Conservation (phyloP, 2,888 invertebrate genomes). For the Hololepta plana region DNA sequence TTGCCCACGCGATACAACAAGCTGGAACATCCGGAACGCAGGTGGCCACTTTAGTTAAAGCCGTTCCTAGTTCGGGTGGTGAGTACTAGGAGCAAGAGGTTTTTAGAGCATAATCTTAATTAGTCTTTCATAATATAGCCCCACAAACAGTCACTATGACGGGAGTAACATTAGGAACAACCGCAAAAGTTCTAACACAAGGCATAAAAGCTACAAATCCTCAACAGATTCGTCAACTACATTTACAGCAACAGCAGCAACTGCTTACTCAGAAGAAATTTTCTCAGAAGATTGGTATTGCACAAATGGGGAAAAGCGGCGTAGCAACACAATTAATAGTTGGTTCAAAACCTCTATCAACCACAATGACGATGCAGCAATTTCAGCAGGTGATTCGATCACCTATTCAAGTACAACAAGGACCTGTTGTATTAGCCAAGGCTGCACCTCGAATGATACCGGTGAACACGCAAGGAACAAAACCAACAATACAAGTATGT, state of each 20-base stretch:
- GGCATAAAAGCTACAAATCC: conserved; percentile 28
- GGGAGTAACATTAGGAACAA: conserved; percentile 29
- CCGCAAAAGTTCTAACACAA: conserved; percentile 17
- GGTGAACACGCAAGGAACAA: conserved; percentile 33
- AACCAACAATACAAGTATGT: conserved; percentile 39
- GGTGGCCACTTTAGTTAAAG: conserved; percentile 45
- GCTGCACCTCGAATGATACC: conserved; percentile 46
- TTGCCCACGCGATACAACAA: conserved; percentile 15
- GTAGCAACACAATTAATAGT: conserved; percentile 53
- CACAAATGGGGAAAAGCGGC: conserved; percentile 31
- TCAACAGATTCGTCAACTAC: conserved; percentile 38
- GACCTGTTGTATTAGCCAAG: conserved; percentile 42
- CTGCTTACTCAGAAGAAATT: conserved; percentile 35
- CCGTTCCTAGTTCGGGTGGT: conserved; percentile 29
- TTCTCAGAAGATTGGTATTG: conserved; percentile 38
- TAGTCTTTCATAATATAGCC: conserved; percentile 12
- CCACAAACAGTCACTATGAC: conserved; percentile 32
- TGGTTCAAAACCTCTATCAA: conserved; percentile 39
- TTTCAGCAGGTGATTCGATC: conserved; percentile 44
- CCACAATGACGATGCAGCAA: conserved; percentile 54
- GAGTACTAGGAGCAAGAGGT: conserved; percentile 10
- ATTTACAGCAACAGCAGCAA: conserved; percentile 40
- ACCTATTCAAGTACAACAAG: conserved; percentile 32
- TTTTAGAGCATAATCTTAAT: conserved; percentile 21
- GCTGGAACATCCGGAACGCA: conserved; percentile 33